Conservation (phyloP, 64 coral and sea anemone species). For the Stylophora pistillata region DNA sequence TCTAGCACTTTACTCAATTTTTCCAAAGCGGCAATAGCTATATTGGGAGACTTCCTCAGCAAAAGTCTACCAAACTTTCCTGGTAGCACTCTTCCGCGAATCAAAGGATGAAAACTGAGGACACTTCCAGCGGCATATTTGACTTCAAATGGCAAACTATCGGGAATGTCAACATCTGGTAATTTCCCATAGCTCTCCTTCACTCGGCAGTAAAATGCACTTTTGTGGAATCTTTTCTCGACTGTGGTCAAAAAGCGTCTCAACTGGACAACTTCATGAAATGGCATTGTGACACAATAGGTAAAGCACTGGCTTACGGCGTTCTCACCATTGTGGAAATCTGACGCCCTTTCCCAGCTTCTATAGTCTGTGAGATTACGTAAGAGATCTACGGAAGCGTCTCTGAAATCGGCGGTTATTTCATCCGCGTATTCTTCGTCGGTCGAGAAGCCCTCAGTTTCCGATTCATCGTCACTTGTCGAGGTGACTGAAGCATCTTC, state of each 20-base stretch:
- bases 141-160: constrained; percentile 54
- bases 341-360: constrained; percentile 52
- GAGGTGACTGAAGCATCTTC: background rate
- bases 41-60: constrained; percentile 42
- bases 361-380: background rate
- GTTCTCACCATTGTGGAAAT: constrained; percentile 5
- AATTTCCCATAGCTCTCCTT: constrained; percentile 27
- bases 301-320: constrained; percentile 67
- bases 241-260: constrained; percentile 2
- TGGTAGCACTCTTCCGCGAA: constrained; percentile 42
- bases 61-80: constrained; percentile 49
- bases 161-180: constrained; percentile 13
- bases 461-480: background rate
- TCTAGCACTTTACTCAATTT: constrained; percentile 57
- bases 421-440: constrained; percentile 52
- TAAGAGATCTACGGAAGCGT: background rate
- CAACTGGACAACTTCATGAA: background rate
- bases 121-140: constrained; percentile 69
- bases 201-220: constrained; percentile 15
- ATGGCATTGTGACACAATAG: constrained; percentile 46
- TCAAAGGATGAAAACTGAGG: constrained; percentile 51
- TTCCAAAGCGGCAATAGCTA: constrained; percentile 36
- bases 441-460: constrained; percentile 14
- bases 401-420: background rate
- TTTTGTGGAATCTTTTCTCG: constrained; percentile 35